phyloP scores from a whole-genome alignment of 1,140 invertebrate species.

The Eupristina koningsbergeri region DNA sequence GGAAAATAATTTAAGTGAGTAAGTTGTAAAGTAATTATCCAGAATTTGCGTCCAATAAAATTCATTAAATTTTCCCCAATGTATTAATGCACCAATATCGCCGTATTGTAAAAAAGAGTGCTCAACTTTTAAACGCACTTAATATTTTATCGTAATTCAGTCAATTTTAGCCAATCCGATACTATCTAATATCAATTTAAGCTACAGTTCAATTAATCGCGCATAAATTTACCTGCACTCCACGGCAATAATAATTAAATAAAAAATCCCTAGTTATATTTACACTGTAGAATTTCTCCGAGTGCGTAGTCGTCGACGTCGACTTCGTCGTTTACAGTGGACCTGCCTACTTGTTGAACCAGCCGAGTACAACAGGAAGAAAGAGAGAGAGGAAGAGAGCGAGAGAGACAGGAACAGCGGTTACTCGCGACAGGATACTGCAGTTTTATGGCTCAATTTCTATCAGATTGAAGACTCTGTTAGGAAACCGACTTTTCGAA shows the following conservation, averaged over 20 bases:
- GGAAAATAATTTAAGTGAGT: neutral
- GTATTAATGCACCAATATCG: neutral
- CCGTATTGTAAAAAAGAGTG: neutral
- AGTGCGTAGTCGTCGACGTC: constrained; percentile 20
- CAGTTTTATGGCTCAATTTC: constrained; percentile 47
- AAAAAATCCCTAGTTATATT: constrained; percentile 1
- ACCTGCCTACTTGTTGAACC: constrained; percentile 36
- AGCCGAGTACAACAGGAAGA: neutral
- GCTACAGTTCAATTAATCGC: constrained; percentile 2
- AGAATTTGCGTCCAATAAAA: neutral
- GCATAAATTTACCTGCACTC: constrained; percentile 5
- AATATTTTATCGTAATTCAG: neutral
- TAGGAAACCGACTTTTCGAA: constrained; percentile 15
- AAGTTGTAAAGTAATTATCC: neutral
- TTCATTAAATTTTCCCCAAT: neutral
- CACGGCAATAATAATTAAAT: constrained; percentile 2
- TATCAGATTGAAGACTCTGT: constrained; percentile 18
- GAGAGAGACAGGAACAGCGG: neutral
- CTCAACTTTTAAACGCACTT: neutral
- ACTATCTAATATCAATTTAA: constrained; percentile 11
- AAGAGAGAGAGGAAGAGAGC: neutral
- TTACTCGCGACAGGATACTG: constrained; percentile 39
- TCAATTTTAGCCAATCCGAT: neutral
- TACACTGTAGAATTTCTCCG: constrained; percentile 13
- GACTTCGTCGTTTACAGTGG: constrained; percentile 6